These are phyloP conservation scores for Xestia rhomboidea DNA, from an alignment of 2,888 invertebrate genomes.

Conservation along the genomic window DNA sequence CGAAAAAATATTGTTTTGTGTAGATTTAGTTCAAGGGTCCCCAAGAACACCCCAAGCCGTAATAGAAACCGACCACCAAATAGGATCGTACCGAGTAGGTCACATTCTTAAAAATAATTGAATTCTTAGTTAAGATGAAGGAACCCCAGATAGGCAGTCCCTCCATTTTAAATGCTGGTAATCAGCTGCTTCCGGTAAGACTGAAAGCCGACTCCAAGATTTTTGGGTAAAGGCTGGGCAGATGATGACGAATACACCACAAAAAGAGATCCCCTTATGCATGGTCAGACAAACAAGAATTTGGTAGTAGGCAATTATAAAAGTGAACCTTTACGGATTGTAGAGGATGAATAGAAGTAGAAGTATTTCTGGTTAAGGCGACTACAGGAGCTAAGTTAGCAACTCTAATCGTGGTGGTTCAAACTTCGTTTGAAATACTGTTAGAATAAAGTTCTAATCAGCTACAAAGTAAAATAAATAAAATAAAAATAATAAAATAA, in stretches of 20 bases:
- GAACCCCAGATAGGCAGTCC: background rate
- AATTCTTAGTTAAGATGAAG: background rate
- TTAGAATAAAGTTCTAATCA: too few relatives aligned
- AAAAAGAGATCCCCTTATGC: too few relatives aligned
- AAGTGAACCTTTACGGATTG: background rate
- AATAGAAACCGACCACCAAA: background rate
- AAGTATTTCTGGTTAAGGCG: background rate
- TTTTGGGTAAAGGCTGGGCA: background rate
- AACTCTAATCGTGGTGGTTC: too few relatives aligned
- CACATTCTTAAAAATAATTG: background rate
- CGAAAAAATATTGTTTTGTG: background rate
- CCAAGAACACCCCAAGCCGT: background rate
- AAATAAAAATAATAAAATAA: too few relatives aligned
- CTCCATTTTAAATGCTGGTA: background rate
- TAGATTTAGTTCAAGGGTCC: background rate
- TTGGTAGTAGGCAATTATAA: background rate
- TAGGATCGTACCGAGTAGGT: background rate
- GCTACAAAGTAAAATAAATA: too few relatives aligned
- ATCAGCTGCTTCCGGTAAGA: background rate
- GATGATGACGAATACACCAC: background rate
- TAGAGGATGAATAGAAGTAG: background rate
- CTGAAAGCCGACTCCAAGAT: background rate
- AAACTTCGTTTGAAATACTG: too few relatives aligned
- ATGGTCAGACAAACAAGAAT: background rate
- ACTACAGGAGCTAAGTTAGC: too few relatives aligned